Base-by-base conservation (phyloP, 2,113 vertebrate species). In the Ceyx melanurus region DNA sequence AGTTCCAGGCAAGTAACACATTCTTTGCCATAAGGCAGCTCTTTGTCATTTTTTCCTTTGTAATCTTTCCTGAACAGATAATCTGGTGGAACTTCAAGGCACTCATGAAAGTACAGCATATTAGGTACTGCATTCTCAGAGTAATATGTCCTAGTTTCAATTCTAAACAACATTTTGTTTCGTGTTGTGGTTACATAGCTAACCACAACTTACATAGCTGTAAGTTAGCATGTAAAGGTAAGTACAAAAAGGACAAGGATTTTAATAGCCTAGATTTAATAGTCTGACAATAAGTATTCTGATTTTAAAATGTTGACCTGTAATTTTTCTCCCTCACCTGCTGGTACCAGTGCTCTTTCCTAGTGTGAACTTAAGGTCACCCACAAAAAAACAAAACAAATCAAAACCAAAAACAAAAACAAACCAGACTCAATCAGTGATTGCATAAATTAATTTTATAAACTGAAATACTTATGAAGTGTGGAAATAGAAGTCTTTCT, bases 381-480 rank as follows among this genome's bases (percentile, higher is more conserved):
- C 60, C 75, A 43, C 11, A 22, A 58, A 92, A 46, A 92, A 46
- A 57, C 15, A 71, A 83, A 91, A 61, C 37, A 37, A 37, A 37
- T 37, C 37, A 37, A 37, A 37, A 37, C 4, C 37, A 37, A 37
- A 37, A 37, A 37, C 37, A 37, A 37, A 37, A 35, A 35, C 33
- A 35, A 35, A 37, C 9, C 37, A 37, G 4, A 48, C 37, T 80
- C 61, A 79, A 87, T 94, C 51, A 94, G 25, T 25, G 94, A 60
- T 88, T 95, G 88, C 11, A 88, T 73, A 92, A 94, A 91, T 85
- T 86, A 76, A 89, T 94, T 93, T 96, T 91, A 91, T 93, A 97
- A 97, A 95, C 71, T 89, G 68, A 96, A 97, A 92, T 95, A 93
- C 64, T 96, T 89, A 94, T 28, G 53, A 92, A 92, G 94, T 80